Evolutionary conservation across 1,140 invertebrate species (phyloP).

Genomic region (Epicauta chinensis): DNA sequence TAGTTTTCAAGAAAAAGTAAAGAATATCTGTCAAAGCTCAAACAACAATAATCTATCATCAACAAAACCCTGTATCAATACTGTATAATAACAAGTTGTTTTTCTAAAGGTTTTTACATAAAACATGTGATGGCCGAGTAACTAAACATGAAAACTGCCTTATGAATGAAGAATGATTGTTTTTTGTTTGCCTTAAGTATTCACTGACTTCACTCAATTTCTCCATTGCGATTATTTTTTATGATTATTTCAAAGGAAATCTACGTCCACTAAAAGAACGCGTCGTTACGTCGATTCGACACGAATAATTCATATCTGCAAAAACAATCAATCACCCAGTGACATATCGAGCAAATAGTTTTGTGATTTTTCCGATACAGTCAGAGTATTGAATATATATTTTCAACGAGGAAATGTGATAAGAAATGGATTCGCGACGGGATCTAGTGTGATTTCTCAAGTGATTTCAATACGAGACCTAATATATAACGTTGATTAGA

Average conservation of each 20-base stretch:
- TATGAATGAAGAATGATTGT: slow-evolving; percentile 10
- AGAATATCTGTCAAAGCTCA: no score
- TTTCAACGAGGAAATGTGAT: not conserved
- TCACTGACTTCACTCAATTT: no score
- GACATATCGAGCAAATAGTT: not conserved
- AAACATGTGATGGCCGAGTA: slow-evolving; percentile 10
- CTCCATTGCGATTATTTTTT: no score
- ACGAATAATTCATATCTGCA: slow-evolving; percentile 10
- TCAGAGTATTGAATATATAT: not conserved
- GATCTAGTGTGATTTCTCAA: no score
- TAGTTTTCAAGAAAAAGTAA: no score
- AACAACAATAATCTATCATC: no score
- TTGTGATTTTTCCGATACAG: slow-evolving; percentile 2
- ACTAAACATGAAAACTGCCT: slow-evolving; percentile 11
- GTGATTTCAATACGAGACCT: no score
- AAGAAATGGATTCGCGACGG: not conserved
- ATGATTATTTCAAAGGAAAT: no score
- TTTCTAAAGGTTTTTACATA: slow-evolving; percentile 3
- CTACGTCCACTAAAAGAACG: slow-evolving; percentile 1
- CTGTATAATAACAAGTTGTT: not conserved
- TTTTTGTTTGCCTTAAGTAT: no score
- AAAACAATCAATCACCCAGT: slow-evolving; percentile 2
- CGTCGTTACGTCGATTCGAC: slow-evolving; percentile 6
- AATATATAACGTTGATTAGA: slow-evolving; percentile 3
- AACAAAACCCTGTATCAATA: no score